Conservation (phyloP, 2,888 invertebrate genomes). For the Eilema sororculum region DNA sequence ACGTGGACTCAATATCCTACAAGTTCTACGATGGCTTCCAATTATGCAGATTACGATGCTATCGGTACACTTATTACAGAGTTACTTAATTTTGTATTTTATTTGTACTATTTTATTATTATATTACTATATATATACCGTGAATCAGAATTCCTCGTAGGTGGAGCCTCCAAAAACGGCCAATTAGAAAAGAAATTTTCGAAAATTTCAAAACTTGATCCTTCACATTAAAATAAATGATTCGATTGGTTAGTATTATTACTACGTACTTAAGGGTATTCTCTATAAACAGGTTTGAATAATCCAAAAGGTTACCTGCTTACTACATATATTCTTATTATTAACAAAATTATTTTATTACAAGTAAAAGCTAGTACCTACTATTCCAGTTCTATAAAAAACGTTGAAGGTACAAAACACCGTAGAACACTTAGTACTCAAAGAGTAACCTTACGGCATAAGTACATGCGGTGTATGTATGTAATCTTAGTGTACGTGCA, state of each 20-base stretch:
- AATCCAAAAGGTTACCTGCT: too few species aligned
- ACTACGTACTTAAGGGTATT: background rate
- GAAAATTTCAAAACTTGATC: too few species aligned
- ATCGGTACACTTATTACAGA: slow-evolving; percentile 73
- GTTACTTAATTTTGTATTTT: slow-evolving; percentile 58
- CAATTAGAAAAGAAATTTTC: background rate
- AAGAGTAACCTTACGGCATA: slow-evolving; percentile 68
- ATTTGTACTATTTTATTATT: slow-evolving; percentile 5
- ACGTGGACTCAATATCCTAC: slow-evolving; percentile 85
- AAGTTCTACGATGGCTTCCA: slow-evolving; percentile 83
- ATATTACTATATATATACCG: background rate
- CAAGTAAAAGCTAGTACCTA: background rate
- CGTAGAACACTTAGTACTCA: slow-evolving; percentile 36
- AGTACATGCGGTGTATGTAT: slow-evolving; percentile 68
- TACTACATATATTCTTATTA: too few species aligned
- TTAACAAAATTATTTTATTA: too few species aligned
- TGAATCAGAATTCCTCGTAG: too few species aligned
- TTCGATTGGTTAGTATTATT: too few species aligned
- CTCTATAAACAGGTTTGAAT: too few species aligned
- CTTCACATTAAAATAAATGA: too few species aligned
- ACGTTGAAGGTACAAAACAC: background rate
- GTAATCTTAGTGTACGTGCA: slow-evolving; percentile 77
- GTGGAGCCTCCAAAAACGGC: too few species aligned
- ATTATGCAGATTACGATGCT: slow-evolving; percentile 84
- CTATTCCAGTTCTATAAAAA: background rate